Conservation (phyloP, 1,140 invertebrate genomes). For the Hypsibius dujardini region DNA sequence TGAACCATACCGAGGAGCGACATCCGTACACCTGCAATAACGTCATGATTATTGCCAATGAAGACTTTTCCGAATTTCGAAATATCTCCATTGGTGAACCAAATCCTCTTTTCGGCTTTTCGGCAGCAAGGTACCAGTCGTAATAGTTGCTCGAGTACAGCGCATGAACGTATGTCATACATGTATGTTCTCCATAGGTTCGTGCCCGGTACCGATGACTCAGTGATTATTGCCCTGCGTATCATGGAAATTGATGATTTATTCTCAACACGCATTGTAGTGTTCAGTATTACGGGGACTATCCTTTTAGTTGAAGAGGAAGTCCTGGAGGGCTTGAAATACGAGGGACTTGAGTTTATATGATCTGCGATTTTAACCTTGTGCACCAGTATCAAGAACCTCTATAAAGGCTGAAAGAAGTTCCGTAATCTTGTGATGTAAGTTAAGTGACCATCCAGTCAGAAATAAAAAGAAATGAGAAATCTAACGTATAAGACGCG, state of each 20-base stretch:
- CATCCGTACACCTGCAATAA: constrained; percentile 85
- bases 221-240: background rate
- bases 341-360: constrained; percentile 6
- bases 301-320: constrained; percentile 5
- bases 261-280: background rate
- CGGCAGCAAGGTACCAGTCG: background rate
- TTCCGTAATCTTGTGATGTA: too few species aligned
- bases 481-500: too few species aligned
- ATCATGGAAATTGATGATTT: constrained; percentile 2
- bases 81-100: background rate
- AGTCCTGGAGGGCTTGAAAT: constrained; percentile 1
- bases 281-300: constrained; percentile 5
- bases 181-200: background rate
- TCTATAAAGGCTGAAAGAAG: too few species aligned
- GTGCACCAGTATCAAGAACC: too few species aligned
- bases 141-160: too few species aligned
- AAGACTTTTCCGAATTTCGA: constrained; percentile 52
- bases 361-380: background rate
- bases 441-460: too few species aligned
- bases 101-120: constrained; percentile 6
- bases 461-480: too few species aligned
- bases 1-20: constrained; percentile 65
- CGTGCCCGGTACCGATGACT: background rate
- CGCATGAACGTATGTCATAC: too few species aligned
- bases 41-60: constrained; percentile 61